Conservation (phyloP, 2,797 vertebrate genomes). For the Pantherophis vulpinus region DNA sequence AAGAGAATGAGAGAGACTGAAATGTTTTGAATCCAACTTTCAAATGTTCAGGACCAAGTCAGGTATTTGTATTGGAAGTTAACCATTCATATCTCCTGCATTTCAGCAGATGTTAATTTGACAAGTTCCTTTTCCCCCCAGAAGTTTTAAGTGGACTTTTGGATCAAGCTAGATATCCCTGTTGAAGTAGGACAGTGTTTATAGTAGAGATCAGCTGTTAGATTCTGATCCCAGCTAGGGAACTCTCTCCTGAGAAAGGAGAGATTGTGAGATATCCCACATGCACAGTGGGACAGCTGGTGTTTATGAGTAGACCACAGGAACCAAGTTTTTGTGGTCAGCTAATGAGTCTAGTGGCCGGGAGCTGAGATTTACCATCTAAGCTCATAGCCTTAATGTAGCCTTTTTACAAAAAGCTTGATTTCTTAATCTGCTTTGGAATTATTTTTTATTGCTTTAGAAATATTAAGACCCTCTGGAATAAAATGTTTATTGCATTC, state of each 20-base stretch:
- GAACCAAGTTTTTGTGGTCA: not conserved
- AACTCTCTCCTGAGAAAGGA: not conserved
- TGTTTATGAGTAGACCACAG: not conserved
- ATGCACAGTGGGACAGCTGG: not conserved
- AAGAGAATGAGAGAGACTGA: constrained; percentile 4
- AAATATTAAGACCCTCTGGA: not conserved
- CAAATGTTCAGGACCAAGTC: constrained; percentile 55
- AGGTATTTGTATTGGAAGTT: constrained; percentile 61
- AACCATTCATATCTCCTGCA: constrained; percentile 50
- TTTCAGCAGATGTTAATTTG: constrained; percentile 53
- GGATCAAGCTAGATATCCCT: not conserved
- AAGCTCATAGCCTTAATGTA: not conserved
- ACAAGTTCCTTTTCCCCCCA: constrained; percentile 51
- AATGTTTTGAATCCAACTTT: constrained; percentile 39
- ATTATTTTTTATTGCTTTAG: not conserved
- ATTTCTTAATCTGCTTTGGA: not conserved
- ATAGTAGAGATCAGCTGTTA: not conserved
- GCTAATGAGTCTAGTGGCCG: not conserved
- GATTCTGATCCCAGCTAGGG: not conserved
- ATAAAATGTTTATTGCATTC: not conserved
- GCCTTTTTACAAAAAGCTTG: not conserved
- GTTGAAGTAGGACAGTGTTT: not conserved
- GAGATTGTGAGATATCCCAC: not conserved
- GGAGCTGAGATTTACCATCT: not conserved
- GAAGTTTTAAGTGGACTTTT: constrained; percentile 51